These are phyloP conservation scores for Tenodera sinensis DNA, from an alignment of 2,888 invertebrate species.

Conservation along the genomic window DNA sequence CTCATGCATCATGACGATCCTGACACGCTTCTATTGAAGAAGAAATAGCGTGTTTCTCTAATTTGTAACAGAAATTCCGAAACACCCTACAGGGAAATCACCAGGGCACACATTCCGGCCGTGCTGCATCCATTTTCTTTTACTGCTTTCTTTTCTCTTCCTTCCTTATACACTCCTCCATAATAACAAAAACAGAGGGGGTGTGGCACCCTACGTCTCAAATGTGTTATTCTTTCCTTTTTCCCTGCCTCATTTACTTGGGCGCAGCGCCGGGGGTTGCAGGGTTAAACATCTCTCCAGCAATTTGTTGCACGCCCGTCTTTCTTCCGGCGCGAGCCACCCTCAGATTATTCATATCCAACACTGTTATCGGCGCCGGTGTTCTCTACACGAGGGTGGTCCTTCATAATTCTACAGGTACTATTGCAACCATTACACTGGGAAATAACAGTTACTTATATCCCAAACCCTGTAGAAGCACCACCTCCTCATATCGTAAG, in stretches of 20 bases:
- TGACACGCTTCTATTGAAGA: background rate
- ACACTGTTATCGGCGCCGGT: background rate
- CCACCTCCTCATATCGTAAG: no score
- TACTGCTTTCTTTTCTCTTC: background rate
- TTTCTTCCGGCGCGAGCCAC: background rate
- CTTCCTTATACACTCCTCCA: background rate
- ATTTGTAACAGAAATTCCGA: background rate
- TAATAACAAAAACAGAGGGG: background rate
- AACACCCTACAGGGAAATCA: background rate
- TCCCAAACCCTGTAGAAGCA: no score
- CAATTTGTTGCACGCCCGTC: conserved; percentile 2
- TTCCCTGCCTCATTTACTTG: background rate
- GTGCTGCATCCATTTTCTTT: background rate
- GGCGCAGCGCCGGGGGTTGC: background rate
- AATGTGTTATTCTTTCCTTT: background rate
- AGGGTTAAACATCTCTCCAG: background rate
- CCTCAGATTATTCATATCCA: background rate
- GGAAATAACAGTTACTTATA: no score
- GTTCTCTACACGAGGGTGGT: background rate
- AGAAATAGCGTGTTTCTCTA: background rate
- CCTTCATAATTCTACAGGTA: no score
- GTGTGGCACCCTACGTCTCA: background rate
- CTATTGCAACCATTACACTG: no score
- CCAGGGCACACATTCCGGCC: background rate
- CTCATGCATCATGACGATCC: background rate